Conservation (phyloP, 1,140 invertebrate genomes). For the Acyrthosiphon pisum region DNA sequence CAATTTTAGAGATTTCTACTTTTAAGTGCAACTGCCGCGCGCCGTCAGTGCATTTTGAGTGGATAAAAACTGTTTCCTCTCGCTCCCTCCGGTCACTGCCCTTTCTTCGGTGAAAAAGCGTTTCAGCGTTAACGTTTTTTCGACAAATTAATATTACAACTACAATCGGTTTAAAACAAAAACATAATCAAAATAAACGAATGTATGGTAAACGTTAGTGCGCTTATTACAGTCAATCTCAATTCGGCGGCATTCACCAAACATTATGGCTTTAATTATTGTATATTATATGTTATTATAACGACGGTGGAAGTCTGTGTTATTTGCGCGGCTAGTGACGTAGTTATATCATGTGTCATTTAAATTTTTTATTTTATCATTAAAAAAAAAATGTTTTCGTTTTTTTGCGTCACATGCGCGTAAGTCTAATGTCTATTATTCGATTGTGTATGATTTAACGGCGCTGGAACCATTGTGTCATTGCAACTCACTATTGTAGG, state of each 20-base stretch:
- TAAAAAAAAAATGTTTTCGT: neutral
- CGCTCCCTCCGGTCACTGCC: neutral
- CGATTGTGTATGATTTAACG: neutral
- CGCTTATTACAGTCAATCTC: neutral
- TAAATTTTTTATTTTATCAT: neutral
- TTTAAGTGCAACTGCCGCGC: neutral
- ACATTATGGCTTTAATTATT: neutral
- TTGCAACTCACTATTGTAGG: neutral
- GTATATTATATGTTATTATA: neutral
- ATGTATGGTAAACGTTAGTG: neutral
- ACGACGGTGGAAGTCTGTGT: neutral
- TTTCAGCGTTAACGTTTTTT: neutral
- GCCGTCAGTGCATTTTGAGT: neutral
- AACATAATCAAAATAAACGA: neutral
- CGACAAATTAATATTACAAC: neutral
- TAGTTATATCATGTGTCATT: neutral
- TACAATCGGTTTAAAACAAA: neutral
- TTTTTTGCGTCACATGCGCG: neutral
- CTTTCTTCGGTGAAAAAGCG: neutral
- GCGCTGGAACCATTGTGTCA: neutral
- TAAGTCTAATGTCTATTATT: neutral
- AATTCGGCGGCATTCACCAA: neutral
- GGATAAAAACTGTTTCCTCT: neutral
- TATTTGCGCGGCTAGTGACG: neutral
- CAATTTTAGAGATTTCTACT: constrained; percentile 7